A percentile compares a stretch with the other conserved stretches of the same genome.
phyloP scores from a whole-genome alignment of 2,888 invertebrate species.

The Pandemis cinnamomeana region DNA sequence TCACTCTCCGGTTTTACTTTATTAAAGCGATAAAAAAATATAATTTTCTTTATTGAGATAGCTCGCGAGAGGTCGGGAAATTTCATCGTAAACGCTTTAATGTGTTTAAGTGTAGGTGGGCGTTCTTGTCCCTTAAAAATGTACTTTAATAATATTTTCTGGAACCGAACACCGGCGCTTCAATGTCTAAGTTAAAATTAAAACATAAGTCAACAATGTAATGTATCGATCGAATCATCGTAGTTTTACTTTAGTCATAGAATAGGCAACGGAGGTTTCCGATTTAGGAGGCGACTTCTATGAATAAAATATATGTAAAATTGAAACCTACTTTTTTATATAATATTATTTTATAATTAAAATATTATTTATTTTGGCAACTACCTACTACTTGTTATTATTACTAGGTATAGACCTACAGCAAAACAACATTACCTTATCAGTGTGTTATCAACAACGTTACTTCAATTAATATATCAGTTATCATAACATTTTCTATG shows the following conservation, averaged over 20 bases:
- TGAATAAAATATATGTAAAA: too few relatives aligned
- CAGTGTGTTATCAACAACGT: neutral
- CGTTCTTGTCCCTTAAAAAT: constrained; percentile 17
- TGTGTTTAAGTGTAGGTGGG: constrained; percentile 23
- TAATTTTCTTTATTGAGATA: constrained; percentile 76
- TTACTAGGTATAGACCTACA: too few relatives aligned
- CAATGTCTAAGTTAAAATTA: constrained; percentile 18
- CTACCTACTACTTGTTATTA: too few relatives aligned
- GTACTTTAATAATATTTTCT: constrained; percentile 46
- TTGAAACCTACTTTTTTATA: too few relatives aligned
- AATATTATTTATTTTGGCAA: too few relatives aligned
- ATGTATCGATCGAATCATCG: neutral
- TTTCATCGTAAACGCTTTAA: constrained; percentile 33
- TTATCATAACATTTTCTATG: neutral
- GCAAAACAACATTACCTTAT: neutral
- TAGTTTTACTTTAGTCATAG: neutral
- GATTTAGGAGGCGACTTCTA: too few relatives aligned
- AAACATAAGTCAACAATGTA: constrained; percentile 27
- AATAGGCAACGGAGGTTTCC: too few relatives aligned
- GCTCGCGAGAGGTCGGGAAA: constrained; percentile 51
- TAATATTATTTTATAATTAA: too few relatives aligned
- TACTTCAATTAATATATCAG: constrained; percentile 10
- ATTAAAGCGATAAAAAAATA: constrained; percentile 68
- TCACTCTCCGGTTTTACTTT: constrained; percentile 69
- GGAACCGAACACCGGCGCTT: constrained; percentile 27